Conservation (phyloP, 64 coral and sea anemone species). For the Montipora capricornis region DNA sequence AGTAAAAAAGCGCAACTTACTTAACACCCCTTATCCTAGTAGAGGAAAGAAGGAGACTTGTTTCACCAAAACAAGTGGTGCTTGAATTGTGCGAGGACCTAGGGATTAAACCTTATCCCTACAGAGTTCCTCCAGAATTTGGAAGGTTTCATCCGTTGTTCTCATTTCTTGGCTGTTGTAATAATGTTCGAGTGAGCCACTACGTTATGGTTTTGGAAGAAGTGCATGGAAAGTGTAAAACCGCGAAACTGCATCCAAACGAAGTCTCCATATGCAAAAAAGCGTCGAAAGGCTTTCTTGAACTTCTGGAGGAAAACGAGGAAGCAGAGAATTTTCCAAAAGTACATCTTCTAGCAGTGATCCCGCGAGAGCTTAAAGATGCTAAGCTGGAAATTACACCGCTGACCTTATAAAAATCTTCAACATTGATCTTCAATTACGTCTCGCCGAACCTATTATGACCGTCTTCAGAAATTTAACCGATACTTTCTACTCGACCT, state of each 20-base stretch:
- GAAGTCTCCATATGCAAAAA: slow-evolving; percentile 37
- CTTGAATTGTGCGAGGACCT: slow-evolving; percentile 22
- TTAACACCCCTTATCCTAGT: slow-evolving; percentile 32
- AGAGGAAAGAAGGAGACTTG: slow-evolving; percentile 31
- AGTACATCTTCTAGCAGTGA: slow-evolving; percentile 45
- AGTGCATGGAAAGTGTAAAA: not conserved
- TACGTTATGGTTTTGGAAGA: slow-evolving; percentile 67
- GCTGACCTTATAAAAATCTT: slow-evolving; percentile 54
- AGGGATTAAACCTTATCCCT: slow-evolving; percentile 67
- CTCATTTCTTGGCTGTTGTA: slow-evolving; percentile 30
- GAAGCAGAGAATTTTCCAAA: not conserved
- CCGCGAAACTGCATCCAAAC: slow-evolving; percentile 14
- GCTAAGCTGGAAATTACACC: not conserved
- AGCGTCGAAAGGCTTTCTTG: slow-evolving; percentile 71
- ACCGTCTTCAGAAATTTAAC: slow-evolving; percentile 52
- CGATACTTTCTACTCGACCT: slow-evolving; percentile 45
- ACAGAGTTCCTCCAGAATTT: slow-evolving; percentile 50
- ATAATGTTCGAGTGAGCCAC: slow-evolving; percentile 29
- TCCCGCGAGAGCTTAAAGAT: not conserved
- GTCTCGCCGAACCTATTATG: slow-evolving; percentile 10
- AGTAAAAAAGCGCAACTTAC: not conserved
- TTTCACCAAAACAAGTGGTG: slow-evolving; percentile 54
- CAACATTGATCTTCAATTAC: slow-evolving; percentile 57
- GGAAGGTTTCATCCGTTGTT: slow-evolving; percentile 39
- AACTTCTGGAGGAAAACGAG: slow-evolving; percentile 5